Conservation (phyloP, 2,888 invertebrate species). For the Disparrhopalites patrizii region DNA sequence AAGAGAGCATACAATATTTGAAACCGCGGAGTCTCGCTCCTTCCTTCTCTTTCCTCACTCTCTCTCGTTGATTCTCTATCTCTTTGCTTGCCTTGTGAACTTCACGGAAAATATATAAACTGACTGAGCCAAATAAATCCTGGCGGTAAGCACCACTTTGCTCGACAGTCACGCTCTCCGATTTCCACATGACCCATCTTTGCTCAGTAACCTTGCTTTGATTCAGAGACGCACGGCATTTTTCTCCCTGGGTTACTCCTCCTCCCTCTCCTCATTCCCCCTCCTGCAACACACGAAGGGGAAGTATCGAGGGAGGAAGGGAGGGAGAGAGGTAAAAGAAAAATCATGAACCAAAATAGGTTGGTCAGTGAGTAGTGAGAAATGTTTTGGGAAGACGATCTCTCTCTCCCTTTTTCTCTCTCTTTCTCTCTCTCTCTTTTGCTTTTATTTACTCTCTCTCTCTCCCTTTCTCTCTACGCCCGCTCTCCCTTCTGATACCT, state of each 20-base stretch:
- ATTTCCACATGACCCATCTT: constrained; percentile 21
- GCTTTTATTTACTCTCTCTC: no score
- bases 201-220: constrained; percentile 3
- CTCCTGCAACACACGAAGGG: neutral
- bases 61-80: neutral
- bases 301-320: neutral
- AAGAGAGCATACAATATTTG: neutral
- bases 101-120: neutral
- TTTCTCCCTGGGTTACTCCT: constrained; percentile 6
- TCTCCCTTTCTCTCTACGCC: neutral
- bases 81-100: neutral
- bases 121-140: constrained; percentile 15
- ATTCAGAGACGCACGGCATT: neutral
- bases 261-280: neutral
- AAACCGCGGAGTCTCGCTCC: neutral
- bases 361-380: no score
- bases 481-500: neutral
- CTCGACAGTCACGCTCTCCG: constrained; percentile 17
- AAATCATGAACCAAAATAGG: neutral
- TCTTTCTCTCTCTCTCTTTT: neutral
- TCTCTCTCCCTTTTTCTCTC: neutral
- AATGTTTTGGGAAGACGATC: no score
- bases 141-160: constrained; percentile 11
- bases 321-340: neutral
- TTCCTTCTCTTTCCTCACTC: neutral